These are phyloP conservation scores for Atta cephalotes DNA, from an alignment of 1,140 invertebrate species.

Conservation along the genomic window DNA sequence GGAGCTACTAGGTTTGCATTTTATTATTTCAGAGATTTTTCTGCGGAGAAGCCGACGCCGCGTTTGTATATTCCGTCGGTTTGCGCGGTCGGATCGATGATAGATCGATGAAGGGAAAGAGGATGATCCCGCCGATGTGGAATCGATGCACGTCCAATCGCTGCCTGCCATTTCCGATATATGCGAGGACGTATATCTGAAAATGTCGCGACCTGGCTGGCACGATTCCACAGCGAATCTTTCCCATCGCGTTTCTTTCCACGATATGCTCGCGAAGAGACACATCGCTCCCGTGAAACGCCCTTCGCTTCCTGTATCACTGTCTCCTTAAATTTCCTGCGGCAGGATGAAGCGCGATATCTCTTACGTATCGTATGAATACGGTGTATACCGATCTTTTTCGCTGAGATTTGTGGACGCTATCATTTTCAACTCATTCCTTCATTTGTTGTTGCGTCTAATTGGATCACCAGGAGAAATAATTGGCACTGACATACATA, in stretches of 20 bases:
- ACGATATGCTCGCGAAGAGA: constrained; percentile 46
- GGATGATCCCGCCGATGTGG: not conserved
- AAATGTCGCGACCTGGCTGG: not conserved
- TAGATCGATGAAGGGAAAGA: not conserved
- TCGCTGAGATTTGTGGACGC: constrained; percentile 8
- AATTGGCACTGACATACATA: not conserved
- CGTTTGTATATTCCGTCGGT: constrained; percentile 1
- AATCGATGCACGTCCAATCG: constrained; percentile 44
- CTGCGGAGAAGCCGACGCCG: not conserved
- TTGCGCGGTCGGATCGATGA: constrained; percentile 21
- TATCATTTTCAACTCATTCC: not conserved
- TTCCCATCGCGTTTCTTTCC: constrained; percentile 51
- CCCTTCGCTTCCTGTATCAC: constrained; percentile 32
- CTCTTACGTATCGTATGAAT: constrained; percentile 27
- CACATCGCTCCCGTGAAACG: constrained; percentile 32
- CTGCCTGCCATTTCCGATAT: constrained; percentile 35
- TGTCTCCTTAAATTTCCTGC: constrained; percentile 51
- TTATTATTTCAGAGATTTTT: constrained; percentile 48
- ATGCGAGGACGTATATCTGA: constrained; percentile 30
- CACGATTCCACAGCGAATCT: constrained; percentile 28
- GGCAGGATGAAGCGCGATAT: constrained; percentile 41
- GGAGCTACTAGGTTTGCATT: not conserved
- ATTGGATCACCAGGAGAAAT: not conserved
- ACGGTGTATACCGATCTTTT: not conserved
- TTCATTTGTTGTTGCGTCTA: not conserved